phyloP scores from a whole-genome alignment of 2,113 vertebrate species.

The Cavia aperea region DNA sequence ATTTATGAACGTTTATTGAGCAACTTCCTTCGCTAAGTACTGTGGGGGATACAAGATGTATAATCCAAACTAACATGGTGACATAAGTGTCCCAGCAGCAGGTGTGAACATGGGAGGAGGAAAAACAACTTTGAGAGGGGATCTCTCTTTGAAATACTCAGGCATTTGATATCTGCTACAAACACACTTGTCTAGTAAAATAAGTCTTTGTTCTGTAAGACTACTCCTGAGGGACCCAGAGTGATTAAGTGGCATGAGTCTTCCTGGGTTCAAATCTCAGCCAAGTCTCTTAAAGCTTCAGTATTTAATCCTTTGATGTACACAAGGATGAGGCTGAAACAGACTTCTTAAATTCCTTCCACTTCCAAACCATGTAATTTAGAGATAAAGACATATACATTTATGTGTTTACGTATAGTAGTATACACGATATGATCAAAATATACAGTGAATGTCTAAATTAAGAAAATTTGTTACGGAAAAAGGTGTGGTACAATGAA shows the following conservation, averaged over 20 bases:
- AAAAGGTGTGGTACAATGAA: not conserved
- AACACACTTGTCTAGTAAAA: not conserved
- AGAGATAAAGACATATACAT: not conserved
- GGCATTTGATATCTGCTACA: not conserved
- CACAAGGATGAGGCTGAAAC: not conserved
- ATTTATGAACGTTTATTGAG: conserved; percentile 50
- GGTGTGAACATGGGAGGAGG: not conserved
- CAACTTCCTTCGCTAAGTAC: conserved; percentile 29
- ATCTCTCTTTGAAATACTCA: not conserved
- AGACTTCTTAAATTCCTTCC: not conserved
- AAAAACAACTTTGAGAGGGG: not conserved
- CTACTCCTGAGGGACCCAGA: not conserved
- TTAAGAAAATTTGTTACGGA: not conserved
- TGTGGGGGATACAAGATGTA: not conserved
- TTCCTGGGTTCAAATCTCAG: not conserved
- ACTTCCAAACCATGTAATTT: not conserved
- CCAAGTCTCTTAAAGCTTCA: not conserved
- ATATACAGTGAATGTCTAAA: not conserved
- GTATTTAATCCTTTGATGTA: not conserved
- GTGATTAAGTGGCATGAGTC: not conserved
- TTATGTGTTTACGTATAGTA: not conserved
- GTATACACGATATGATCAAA: not conserved
- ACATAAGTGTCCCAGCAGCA: not conserved
- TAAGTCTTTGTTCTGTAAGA: not conserved
- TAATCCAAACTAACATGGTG: not conserved